Conservation (phyloP, 2,113 vertebrate species). For the Zeus faber region DNA sequence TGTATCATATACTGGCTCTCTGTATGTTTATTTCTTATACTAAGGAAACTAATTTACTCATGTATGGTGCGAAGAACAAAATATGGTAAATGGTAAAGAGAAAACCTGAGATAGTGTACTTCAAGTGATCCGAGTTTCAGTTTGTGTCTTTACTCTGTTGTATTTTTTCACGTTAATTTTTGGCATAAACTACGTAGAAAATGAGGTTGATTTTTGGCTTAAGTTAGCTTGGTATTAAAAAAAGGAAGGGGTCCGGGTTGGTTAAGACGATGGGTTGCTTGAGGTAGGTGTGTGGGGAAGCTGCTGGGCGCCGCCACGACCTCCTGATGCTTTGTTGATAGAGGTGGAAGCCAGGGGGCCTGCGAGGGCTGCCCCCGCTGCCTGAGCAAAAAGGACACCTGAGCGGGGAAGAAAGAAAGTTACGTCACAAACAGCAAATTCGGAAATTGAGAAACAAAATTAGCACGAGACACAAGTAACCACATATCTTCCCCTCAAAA, state of each 20-base stretch:
- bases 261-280: conserved; percentile 75
- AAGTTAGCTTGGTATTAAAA: conserved; percentile 63
- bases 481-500: no score
- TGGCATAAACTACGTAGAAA: conserved; percentile 80
- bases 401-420: no score
- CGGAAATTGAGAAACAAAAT: no score
- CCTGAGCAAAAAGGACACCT: conserved; percentile 95
- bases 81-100: conserved; percentile 59
- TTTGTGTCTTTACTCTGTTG: conserved; percentile 44
- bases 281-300: conserved; percentile 78
- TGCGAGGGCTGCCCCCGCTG: conserved; percentile 74
- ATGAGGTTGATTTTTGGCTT: conserved; percentile 87
- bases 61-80: conserved; percentile 71
- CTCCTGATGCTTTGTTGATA: conserved; percentile 72
- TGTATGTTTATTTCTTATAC: conserved; percentile 49
- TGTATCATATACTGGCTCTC: conserved; percentile 75
- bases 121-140: conserved; percentile 68
- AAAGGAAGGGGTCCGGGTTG: conserved; percentile 49
- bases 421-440: no score
- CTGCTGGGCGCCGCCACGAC: conserved; percentile 53
- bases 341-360: conserved; percentile 65
- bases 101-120: conserved; percentile 80
- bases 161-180: conserved; percentile 59
- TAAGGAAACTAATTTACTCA: no score
- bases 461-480: no score